Evolutionary conservation across 2,113 vertebrate genomes (phyloP).

Genomic region (Carollia perspicillata): DNA sequence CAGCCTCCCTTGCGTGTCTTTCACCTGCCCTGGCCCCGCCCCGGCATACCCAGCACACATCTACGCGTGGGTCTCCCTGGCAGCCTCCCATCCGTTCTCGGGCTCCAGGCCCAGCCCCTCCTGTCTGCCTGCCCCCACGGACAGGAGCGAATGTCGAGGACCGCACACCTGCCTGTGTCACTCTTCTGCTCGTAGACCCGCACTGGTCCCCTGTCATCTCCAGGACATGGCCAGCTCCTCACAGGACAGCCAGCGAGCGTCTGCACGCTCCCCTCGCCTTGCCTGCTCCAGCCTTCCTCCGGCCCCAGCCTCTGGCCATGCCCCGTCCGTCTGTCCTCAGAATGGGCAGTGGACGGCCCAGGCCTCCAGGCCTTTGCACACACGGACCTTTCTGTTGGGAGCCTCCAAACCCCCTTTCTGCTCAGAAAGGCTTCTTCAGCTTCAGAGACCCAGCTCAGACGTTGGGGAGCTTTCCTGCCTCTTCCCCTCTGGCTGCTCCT

Average conservation of each 20-base stretch:
- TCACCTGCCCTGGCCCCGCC: not conserved
- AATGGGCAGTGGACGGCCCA: not conserved
- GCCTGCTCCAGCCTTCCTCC: not conserved
- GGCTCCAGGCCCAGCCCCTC: not conserved
- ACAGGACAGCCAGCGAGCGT: not conserved
- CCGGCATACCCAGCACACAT: rapidly evolving
- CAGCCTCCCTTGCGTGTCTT: not conserved
- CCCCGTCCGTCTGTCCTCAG: not conserved
- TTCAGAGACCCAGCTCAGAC: not conserved
- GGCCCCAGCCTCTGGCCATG: not conserved
- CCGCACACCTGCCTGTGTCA: not conserved
- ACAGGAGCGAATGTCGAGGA: not conserved
- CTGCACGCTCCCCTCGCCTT: rapidly evolving
- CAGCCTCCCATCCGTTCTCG: not conserved
- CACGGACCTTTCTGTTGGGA: not conserved
- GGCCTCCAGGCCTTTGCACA: not conserved
- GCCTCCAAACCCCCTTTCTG: not conserved
- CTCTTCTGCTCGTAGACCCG: not conserved
- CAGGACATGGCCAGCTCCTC: not conserved
- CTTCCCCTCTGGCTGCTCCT: not conserved
- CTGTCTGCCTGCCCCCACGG: not conserved
- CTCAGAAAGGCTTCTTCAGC: not conserved
- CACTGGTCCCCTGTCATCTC: not conserved
- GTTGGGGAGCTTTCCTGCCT: not conserved
- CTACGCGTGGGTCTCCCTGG: not conserved